A percentile compares a stretch with the other conserved stretches of the same genome.
Evolutionary conservation across 1,140 invertebrate species (phyloP).

Genomic region (Drosophila erecta): DNA sequence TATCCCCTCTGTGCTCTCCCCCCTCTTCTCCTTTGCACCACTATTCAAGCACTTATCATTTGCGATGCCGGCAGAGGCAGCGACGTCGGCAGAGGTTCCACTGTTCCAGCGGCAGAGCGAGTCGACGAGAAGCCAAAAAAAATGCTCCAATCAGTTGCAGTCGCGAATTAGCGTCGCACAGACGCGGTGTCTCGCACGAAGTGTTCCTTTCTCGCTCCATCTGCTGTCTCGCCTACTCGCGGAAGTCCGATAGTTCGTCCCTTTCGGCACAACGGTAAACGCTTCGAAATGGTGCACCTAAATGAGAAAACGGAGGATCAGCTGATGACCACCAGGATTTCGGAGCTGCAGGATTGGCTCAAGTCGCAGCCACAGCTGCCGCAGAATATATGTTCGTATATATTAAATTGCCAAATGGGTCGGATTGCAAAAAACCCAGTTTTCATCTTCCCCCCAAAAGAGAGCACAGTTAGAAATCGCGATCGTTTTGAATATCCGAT

Average conservation of each 20-base stretch:
- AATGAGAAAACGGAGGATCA: slow-evolving; percentile 57
- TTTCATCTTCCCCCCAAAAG: not conserved
- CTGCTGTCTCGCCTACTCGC: not conserved
- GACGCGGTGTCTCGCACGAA: slow-evolving; percentile 44
- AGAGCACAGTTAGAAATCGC: not conserved
- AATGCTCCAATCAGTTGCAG: slow-evolving; percentile 71
- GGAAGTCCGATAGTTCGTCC: slow-evolving; percentile 12
- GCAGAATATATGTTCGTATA: slow-evolving; percentile 86
- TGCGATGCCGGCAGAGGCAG: slow-evolving; percentile 21
- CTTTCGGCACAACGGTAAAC: not conserved
- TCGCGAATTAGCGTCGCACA: slow-evolving; percentile 76
- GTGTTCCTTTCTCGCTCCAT: too few species aligned
- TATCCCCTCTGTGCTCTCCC: slow-evolving; percentile 1
- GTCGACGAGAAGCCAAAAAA: slow-evolving; percentile 44
- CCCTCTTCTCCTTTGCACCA: not conserved
- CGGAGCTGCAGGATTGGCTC: slow-evolving; percentile 90
- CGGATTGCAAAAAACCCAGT: not conserved
- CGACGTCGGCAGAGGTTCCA: slow-evolving; percentile 16
- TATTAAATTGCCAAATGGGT: not conserved
- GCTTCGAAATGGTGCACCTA: slow-evolving; percentile 54
- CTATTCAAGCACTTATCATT: slow-evolving; percentile 29
- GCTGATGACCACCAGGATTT: slow-evolving; percentile 85
- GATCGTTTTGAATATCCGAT: not conserved
- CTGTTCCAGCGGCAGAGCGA: slow-evolving; percentile 26
- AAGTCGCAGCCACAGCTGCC: slow-evolving; percentile 91